These are phyloP conservation scores for Drosophila nannoptera DNA, from an alignment of 1,140 invertebrate species.

Conservation along the genomic window DNA sequence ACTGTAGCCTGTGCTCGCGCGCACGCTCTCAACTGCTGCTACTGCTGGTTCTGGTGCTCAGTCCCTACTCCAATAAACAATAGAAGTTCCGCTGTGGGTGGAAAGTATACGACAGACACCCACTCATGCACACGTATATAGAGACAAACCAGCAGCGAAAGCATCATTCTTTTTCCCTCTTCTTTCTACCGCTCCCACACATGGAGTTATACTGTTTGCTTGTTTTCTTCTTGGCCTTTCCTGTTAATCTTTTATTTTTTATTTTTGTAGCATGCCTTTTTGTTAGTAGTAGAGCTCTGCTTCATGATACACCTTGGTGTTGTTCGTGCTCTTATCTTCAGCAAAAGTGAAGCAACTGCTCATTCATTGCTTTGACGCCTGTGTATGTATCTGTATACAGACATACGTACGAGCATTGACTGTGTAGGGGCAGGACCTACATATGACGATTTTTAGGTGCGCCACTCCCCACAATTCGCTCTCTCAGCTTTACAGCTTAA, in stretches of 20 bases:
- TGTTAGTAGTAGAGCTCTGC: slow-evolving; percentile 37
- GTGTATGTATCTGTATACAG: slow-evolving; percentile 13
- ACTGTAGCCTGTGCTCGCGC: slow-evolving; percentile 43
- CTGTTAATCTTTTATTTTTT: slow-evolving; percentile 53
- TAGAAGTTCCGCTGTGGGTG: slow-evolving; percentile 58
- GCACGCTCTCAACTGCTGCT: slow-evolving; percentile 52
- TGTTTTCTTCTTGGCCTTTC: slow-evolving; percentile 51
- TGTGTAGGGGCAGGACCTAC: slow-evolving; percentile 34
- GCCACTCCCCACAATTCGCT: slow-evolving; percentile 19
- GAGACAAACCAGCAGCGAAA: slow-evolving; percentile 41
- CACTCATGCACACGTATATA: slow-evolving; percentile 15
- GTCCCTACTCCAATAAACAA: slow-evolving; percentile 59
- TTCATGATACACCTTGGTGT: slow-evolving; percentile 29
- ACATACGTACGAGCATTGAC: neutral
- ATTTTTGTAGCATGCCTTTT: slow-evolving; percentile 32
- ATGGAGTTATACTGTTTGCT: slow-evolving; percentile 60
- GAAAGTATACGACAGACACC: slow-evolving; percentile 43
- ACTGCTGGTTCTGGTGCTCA: slow-evolving; percentile 11
- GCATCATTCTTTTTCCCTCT: slow-evolving; percentile 23
- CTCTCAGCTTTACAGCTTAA: slow-evolving; percentile 26
- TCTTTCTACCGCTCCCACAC: slow-evolving; percentile 39
- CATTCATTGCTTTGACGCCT: slow-evolving; percentile 35
- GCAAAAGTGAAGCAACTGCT: slow-evolving; percentile 16
- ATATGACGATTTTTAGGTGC: slow-evolving; percentile 49
- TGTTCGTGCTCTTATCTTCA: slow-evolving; percentile 38